These are phyloP conservation scores for Globicephala melas DNA, from an alignment of 2,113 vertebrate genomes.

Conservation along the genomic window DNA sequence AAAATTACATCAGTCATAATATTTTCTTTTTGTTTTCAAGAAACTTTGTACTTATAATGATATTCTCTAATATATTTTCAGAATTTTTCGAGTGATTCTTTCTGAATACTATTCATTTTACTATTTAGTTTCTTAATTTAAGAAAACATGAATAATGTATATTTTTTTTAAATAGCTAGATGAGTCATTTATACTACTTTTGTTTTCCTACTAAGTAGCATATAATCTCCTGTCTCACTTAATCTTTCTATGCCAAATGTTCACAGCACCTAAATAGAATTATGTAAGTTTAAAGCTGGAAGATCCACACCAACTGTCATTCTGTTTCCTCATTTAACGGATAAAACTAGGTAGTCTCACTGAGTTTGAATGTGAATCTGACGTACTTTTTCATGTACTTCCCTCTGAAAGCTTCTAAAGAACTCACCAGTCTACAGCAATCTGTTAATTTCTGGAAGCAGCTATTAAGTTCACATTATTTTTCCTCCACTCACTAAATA, in stretches of 20 bases:
- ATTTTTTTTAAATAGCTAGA: conserved; percentile 14
- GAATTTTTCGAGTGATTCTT: conserved; percentile 28
- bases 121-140: conserved; percentile 39
- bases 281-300: conserved; percentile 3
- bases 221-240: conserved; percentile 7
- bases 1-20: conserved; percentile 7
- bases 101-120: conserved; percentile 5
- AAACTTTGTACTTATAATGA: background rate
- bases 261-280: background rate
- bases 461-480: background rate
- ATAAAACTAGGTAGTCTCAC: background rate
- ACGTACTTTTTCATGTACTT: background rate
- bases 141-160: background rate
- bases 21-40: conserved; percentile 30
- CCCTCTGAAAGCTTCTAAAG: background rate
- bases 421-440: background rate
- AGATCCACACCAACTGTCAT: background rate
- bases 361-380: background rate
- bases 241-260: background rate
- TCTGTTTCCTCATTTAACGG: conserved; percentile 2
- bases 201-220: background rate
- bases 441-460: background rate
- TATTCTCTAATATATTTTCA: conserved; percentile 38
- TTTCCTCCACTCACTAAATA: background rate
- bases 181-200: background rate